Conservation (phyloP, 2,113 vertebrate species). For the Gila orcuttii region DNA sequence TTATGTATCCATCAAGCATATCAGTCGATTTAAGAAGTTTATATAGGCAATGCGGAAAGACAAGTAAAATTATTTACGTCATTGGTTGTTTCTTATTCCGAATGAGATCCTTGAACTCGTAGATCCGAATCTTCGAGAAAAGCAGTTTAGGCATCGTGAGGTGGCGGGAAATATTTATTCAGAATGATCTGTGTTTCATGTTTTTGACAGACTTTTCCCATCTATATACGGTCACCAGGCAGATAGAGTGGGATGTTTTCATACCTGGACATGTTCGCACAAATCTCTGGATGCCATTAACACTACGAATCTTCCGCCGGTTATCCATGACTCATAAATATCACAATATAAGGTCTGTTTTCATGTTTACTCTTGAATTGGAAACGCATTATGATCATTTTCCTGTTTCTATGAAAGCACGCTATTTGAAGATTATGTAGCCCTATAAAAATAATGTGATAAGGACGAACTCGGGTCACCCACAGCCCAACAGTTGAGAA, state of each 20-base stretch:
- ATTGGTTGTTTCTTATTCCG: slow-evolving; percentile 58
- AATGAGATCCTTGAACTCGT: slow-evolving; percentile 65
- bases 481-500: too few species aligned
- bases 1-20: background rate
- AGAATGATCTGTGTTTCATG: background rate
- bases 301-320: background rate
- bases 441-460: background rate
- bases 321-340: background rate
- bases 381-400: background rate
- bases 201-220: background rate
- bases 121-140: slow-evolving; percentile 64
- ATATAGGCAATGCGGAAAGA: background rate
- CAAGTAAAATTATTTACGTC: slow-evolving; percentile 60
- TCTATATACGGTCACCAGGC: background rate
- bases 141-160: slow-evolving; percentile 67
- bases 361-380: background rate
- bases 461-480: background rate
- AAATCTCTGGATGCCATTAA: slow-evolving; percentile 32
- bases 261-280: slow-evolving; percentile 29
- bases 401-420: background rate
- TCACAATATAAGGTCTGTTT: background rate
- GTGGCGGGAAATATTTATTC: slow-evolving; percentile 1
- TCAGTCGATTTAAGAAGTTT: background rate
- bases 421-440: background rate
- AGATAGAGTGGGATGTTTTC: background rate